phyloP scores from a whole-genome alignment of 2,113 vertebrate genomes.

The Athene cunicularia region DNA sequence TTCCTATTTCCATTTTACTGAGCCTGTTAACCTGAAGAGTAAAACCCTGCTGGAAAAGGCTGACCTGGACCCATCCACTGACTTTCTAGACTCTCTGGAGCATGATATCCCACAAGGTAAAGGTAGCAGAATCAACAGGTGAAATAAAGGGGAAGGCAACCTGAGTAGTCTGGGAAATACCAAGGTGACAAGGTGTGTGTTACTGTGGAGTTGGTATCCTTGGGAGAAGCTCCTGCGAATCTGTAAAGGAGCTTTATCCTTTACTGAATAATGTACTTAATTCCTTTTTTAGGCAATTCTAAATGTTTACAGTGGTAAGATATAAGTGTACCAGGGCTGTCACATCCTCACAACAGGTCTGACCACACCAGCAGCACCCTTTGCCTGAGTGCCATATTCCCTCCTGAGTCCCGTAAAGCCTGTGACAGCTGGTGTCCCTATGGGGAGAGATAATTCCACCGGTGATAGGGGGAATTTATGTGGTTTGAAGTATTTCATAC shows the following conservation, averaged over 20 bases:
- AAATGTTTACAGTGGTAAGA: neutral
- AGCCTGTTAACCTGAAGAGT: conserved; percentile 79
- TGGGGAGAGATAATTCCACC: neutral
- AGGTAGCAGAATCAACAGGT: neutral
- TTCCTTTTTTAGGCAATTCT: neutral
- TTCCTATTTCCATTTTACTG: conserved; percentile 88
- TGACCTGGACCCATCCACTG: conserved; percentile 84
- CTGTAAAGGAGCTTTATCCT: neutral
- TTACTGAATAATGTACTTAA: neutral
- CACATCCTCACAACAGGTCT: neutral
- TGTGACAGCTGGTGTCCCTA: neutral
- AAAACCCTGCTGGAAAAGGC: conserved; percentile 85
- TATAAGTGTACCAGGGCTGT: neutral
- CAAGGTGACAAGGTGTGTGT: neutral
- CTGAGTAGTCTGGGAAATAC: neutral
- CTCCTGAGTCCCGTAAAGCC: neutral
- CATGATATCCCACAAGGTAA: conserved; percentile 91
- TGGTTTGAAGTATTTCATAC: conserved; percentile 41
- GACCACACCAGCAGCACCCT: neutral
- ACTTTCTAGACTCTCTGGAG: conserved; percentile 90
- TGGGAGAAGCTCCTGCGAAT: neutral
- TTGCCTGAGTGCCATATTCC: neutral
- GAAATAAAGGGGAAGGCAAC: neutral
- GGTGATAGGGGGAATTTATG: conserved; percentile 1
- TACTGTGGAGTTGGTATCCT: neutral